phyloP scores from a whole-genome alignment of 1,140 invertebrate genomes.

The Octopus bimaculoides region DNA sequence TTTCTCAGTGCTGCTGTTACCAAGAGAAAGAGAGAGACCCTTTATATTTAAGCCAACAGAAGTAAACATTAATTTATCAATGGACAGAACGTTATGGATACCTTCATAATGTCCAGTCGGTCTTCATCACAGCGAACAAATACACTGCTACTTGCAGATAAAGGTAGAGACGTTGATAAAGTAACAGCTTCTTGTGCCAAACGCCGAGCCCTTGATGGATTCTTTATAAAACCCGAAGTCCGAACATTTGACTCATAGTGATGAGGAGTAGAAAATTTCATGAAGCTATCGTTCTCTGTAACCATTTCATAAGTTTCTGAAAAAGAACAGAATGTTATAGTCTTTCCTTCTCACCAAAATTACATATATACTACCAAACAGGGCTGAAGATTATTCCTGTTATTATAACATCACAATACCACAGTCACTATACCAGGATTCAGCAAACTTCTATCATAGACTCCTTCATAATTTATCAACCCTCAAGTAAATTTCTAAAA shows the following conservation, averaged over 20 bases:
- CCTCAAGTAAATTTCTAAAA: too few relatives aligned
- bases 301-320: slow-evolving; percentile 90
- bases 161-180: slow-evolving; percentile 86
- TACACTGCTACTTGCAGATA: slow-evolving; percentile 90
- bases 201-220: slow-evolving; percentile 83
- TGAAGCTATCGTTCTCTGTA: slow-evolving; percentile 70
- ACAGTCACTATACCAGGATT: too few relatives aligned
- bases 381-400: too few relatives aligned
- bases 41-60: too few relatives aligned
- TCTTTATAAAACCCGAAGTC: slow-evolving; percentile 75
- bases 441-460: too few relatives aligned
- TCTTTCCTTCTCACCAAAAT: too few relatives aligned
- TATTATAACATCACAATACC: too few relatives aligned
- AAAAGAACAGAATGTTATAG: not conserved
- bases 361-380: too few relatives aligned
- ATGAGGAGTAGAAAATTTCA: slow-evolving; percentile 82
- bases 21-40: too few relatives aligned
- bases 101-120: slow-evolving; percentile 92
- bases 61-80: too few relatives aligned
- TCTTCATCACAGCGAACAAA: slow-evolving; percentile 95
- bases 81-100: slow-evolving; percentile 38
- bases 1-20: too few relatives aligned
- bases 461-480: too few relatives aligned
- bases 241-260: slow-evolving; percentile 88
- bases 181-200: slow-evolving; percentile 95